These are phyloP conservation scores for Ifrita kowaldi DNA, from an alignment of 2,113 vertebrate genomes.

Conservation along the genomic window DNA sequence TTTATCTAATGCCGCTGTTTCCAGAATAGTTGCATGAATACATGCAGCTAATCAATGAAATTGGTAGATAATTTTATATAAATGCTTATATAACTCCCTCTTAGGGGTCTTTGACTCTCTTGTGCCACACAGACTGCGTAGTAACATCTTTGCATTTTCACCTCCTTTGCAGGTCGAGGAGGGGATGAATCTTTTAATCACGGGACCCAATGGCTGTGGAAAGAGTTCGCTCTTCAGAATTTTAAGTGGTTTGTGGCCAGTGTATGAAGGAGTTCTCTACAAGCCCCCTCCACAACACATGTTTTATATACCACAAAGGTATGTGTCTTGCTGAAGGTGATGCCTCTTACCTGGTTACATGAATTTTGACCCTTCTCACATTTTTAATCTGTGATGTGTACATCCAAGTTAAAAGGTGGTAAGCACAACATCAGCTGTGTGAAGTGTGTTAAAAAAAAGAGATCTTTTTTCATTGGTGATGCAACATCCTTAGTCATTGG, in stretches of 20 bases:
- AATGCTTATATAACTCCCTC: neutral
- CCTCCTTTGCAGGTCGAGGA: slow-evolving; percentile 84
- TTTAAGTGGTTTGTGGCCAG: slow-evolving; percentile 95
- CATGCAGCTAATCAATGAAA: neutral
- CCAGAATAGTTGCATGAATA: neutral
- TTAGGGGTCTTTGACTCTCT: neutral
- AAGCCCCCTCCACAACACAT: slow-evolving; percentile 93
- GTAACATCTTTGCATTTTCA: neutral
- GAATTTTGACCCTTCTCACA: neutral
- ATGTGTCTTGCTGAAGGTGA: neutral
- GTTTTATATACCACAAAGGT: slow-evolving; percentile 99
- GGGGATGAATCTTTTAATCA: slow-evolving; percentile 95
- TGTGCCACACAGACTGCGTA: neutral
- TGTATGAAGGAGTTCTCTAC: slow-evolving; percentile 88
- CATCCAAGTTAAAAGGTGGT: neutral
- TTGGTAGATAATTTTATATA: neutral
- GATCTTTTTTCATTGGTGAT: neutral
- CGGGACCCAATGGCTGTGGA: slow-evolving; percentile 96
- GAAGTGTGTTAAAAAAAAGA: neutral
- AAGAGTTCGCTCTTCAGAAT: slow-evolving; percentile 98
- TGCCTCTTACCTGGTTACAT: neutral
- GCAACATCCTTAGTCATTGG: neutral
- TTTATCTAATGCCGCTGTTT: neutral
- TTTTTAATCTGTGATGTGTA: neutral
- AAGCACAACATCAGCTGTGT: neutral